Base-by-base conservation (phyloP, 1,140 invertebrate species). In the Glossosoma conforme region DNA sequence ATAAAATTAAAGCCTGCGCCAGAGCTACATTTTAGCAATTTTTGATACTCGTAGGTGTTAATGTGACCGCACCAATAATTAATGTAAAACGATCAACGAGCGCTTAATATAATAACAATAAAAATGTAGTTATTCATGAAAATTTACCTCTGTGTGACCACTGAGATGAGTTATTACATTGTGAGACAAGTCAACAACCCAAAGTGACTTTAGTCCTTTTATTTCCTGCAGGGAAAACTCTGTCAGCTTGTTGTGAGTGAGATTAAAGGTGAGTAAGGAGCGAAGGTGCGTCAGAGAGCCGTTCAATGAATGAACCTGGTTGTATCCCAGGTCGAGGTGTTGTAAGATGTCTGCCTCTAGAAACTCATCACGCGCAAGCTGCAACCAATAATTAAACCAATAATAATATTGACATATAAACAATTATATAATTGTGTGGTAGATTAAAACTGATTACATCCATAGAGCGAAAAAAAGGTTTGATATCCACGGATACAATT, bases 211-310 rank as follows among this genome's bases (percentile, higher is more conserved):
- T 17, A 91, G 60, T 1, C 87, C 86, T 35, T 82, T 79, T 8
- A 90, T 77, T 60, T 89, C 85, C 56, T 83, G 77, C 58, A 89
- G 77, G 0, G 85, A 87, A 65, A 91, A 90, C 61, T 87, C 84
- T 2, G 70, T 70, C 0, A 90, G 67, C n/a, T 77, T 70, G 63
- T 91, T 91, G 61, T 84, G 80, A 0, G 85, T 85, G 21, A 91
- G 69, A 65, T 89, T 89, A 2, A 87, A 70, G 36, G 75, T 80
- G 47, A 75, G 78, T 5, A 91, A 65, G 1, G 77, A 78, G 57
- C 77, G 77, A 10, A 89, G 67, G 8, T 81, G 81, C 51, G 79
- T 74, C n/a, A 90, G 61, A 0, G 86, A 87, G n/a, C 79, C 81
- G 60, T 87, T 89, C 19, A 90, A 61, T 1, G 79, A 78, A 17